Evolutionary conservation across 2,113 vertebrate species (phyloP), one percentile per base, ranked within the genome.

Genomic region (Corythoichthys haematopterus): DNA sequence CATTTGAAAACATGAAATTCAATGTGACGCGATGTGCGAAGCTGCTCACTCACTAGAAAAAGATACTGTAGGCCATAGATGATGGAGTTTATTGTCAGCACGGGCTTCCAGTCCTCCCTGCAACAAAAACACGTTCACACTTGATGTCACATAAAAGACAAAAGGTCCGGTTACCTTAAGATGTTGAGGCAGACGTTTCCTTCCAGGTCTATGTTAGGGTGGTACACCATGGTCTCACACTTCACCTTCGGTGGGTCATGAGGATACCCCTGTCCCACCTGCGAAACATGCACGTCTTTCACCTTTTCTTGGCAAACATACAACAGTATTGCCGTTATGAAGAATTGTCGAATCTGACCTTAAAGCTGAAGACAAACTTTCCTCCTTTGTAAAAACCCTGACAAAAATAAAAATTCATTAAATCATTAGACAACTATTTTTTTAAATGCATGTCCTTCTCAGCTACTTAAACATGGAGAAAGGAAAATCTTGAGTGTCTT

Each of bases 121-220:
- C 80, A 69, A 88, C 2, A 65, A 14, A 52, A 35, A 51, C 81
- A 70, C 63, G 10, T 5, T 2, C 14, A 33, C 16, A 57, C 33
- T n/a, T 15, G 45, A 33, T 48, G 20, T 8, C 28, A 48, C 15
- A 13, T 2, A 6, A 46, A 28, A 51, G 50, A 36, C 35, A 53
- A 8, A 12, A 37, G 37, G 16, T 38, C 16, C 16, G 16, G 16
- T 37, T 48, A 67, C 65, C 96, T 94, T 87, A 98, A 91, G 85
- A 98, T 98, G 86, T 98, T 98, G 91, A 98, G 93, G 92, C 96
- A 98, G 83, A 98, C 96, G 64, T 98, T 98, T 82, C 96, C 95
- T 86, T 98, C 96, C 88, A 98, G 92, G 90, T 98, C 96, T 82
- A 98, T 98, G 91, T 98, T 98, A 79, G 96, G 96, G 82, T 98